Percentiles rank a stretch among this genome's conserved stretches.
Conservation (phyloP, 2,113 vertebrate species). For the human region GRCh38 chr20:19318001-19318500, state of each 20-base stretch:
- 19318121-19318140: neutral
- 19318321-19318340: neutral
- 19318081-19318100: neutral
- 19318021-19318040: neutral
- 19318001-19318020: neutral
- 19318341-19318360: neutral
- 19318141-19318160: neutral
- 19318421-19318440: neutral
- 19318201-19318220: neutral
- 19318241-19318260: neutral
- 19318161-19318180: neutral
- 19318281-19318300: neutral
- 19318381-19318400: neutral
- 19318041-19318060: neutral
- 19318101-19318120: fast-evolving
- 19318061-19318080: neutral
- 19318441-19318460: neutral
- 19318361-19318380: neutral
- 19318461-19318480: neutral
- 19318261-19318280: neutral
- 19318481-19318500: neutral
- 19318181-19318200: neutral
- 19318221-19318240: neutral
- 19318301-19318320: neutral
- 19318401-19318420: neutral